Base-by-base conservation (phyloP, 1,140 invertebrate genomes). In the Adoxophyes honmai region DNA sequence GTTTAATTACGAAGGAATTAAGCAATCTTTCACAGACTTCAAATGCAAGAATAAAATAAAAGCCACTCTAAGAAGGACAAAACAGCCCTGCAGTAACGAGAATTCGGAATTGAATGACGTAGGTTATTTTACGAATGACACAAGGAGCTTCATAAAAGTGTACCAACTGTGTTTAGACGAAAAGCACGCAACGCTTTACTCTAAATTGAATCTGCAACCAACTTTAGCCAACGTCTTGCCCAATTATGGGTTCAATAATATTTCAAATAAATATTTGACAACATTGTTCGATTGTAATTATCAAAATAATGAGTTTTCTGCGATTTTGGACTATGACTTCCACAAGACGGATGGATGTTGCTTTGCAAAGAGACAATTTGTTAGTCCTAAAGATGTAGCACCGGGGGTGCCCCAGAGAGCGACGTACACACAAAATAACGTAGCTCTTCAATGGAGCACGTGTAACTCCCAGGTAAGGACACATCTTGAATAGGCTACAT, bases 391-490 rank as follows among this genome's bases (percentile, higher is more conserved):
- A 6, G 81, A 88, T 63, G 57, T 86, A 4, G 15, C 62, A 8
- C 80, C 77, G 18, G 75, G 75, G 14, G 11, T 81, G 11, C 48
- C 75, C n/a, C 74, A 79, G 57, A 42, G 64, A 4, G 60, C 76
- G 0, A 73, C 83, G 4, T 78, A 66, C 38, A 73, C 61, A 48
- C 70, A 78, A 62, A 61, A 82, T 11, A 89, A 87, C 62, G 55
- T 76, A 4, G 68, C 80, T 9, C 84, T 84, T 13, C 78, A 85
- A 21, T 89, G 81, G 82, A 82, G 75, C 44, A 69, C 74, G 11
- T 89, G 82, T 60, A 62, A 69, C 10, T 54, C 48, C 14, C 34
- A 68, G 59, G 76, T 79, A 66, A 59, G 56, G 59, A 28, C n/a
- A n/a, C n/a, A n/a, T n/a, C n/a, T n/a, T n/a, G n/a, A n/a, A n/a